A percentile compares a stretch with the other conserved stretches of the same genome.
Evolutionary conservation across 92 coral and sea anemone species (phyloP).

Genomic region (Pocillopora meandrina): DNA sequence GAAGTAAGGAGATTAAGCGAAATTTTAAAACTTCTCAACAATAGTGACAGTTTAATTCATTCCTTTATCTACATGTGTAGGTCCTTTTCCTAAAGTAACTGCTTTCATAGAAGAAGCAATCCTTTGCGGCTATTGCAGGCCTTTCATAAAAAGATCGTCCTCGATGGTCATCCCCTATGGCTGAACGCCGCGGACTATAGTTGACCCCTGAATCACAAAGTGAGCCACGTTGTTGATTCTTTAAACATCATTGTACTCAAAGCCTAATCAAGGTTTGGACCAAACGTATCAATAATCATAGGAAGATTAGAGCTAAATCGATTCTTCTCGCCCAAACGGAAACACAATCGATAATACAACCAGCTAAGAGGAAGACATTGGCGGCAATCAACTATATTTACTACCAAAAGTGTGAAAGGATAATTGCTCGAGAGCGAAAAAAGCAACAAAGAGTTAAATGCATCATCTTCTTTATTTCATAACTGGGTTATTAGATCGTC

Average conservation of each 20-base stretch:
- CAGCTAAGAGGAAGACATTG: neutral
- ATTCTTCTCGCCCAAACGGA: constrained; percentile 17
- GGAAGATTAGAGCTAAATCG: neutral
- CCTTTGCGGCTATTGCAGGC: neutral
- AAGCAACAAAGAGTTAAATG: neutral
- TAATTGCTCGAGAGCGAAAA: neutral
- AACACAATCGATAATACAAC: neutral
- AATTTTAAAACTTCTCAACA: neutral
- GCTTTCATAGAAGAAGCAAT: neutral
- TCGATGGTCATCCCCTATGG: neutral
- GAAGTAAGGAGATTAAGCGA: neutral
- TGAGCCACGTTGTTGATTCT: neutral
- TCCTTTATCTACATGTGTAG: neutral
- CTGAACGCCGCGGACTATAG: neutral
- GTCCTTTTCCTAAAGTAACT: neutral
- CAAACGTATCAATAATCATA: constrained; percentile 14
- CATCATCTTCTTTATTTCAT: constrained; percentile 7
- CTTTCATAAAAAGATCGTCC: too few species aligned
- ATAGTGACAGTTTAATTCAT: neutral
- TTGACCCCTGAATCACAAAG: neutral
- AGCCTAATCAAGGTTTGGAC: constrained; percentile 19
- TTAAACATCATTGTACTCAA: constrained; percentile 6
- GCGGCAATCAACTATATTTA: constrained; percentile 11
- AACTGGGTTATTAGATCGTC: constrained; percentile 24
- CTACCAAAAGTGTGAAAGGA: neutral